Percentiles rank a stretch among this genome's conserved stretches.
phyloP scores from a whole-genome alignment of 1,140 invertebrate genomes.

The Gonioctena quinquepunctata region DNA sequence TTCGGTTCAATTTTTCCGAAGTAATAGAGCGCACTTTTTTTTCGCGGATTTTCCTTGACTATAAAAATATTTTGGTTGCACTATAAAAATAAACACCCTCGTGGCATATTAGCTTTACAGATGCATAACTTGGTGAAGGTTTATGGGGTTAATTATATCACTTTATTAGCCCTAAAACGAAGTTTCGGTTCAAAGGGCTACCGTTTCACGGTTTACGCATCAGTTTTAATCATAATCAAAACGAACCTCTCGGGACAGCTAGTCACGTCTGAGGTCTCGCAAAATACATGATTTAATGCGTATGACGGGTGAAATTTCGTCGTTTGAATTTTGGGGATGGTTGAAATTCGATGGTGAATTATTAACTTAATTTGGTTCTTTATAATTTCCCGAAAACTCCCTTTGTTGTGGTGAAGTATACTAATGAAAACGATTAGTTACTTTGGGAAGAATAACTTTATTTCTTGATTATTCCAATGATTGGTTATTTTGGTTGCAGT shows the following conservation, averaged over 20 bases:
- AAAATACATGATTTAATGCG: background rate
- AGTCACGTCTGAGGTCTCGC: background rate
- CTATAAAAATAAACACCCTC: too few relatives aligned
- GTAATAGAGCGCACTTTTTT: too few relatives aligned
- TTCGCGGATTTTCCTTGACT: too few relatives aligned
- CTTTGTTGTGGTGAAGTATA: background rate
- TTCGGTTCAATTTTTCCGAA: too few relatives aligned
- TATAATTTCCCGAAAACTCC: background rate
- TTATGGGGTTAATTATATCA: background rate
- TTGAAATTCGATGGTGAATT: background rate
- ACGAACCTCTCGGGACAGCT: background rate
- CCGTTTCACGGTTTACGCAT: background rate
- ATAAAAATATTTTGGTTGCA: too few relatives aligned
- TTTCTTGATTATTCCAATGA: background rate
- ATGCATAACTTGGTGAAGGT: too few relatives aligned
- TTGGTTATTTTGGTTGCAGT: too few relatives aligned
- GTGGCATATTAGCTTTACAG: too few relatives aligned
- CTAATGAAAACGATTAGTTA: background rate
- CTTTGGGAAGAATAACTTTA: background rate
- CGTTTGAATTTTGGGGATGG: too few relatives aligned
- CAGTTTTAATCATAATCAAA: background rate
- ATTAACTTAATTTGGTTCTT: background rate
- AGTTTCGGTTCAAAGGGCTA: background rate
- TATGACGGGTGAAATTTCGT: background rate
- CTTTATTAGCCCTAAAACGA: background rate